Conservation (phyloP, 2,888 invertebrate genomes). For the Pasiphila rectangulata region DNA sequence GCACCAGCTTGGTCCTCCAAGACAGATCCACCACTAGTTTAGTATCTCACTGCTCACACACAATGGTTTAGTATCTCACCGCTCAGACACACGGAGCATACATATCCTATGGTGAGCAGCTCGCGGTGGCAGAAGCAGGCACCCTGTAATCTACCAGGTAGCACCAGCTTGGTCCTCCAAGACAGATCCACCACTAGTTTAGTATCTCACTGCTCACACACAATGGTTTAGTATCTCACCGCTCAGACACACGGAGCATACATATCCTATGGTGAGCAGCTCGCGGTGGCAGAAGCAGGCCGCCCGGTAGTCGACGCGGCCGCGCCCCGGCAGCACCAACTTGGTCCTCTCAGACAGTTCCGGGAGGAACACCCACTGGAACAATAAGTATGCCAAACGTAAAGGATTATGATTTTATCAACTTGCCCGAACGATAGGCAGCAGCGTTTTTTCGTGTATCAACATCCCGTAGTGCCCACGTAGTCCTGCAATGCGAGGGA, state of each 20-base stretch:
- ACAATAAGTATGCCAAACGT: too few species aligned
- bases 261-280: slow-evolving; percentile 96
- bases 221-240: slow-evolving; percentile 82
- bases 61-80: slow-evolving; percentile 82
- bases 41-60: too few species aligned
- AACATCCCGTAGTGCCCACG: too few species aligned
- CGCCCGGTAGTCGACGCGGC: slow-evolving; percentile 96
- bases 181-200: too few species aligned
- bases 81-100: slow-evolving; percentile 98
- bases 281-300: slow-evolving; percentile 99
- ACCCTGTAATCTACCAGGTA: slow-evolving; percentile 98
- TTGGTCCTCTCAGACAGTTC: slow-evolving; percentile 89
- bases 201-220: neutral
- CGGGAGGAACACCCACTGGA: slow-evolving; percentile 95
- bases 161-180: slow-evolving; percentile 88
- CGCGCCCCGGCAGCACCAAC: slow-evolving; percentile 92
- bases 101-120: slow-evolving; percentile 96
- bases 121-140: slow-evolving; percentile 98
- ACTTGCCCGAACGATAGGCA: too few species aligned
- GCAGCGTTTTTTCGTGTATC: too few species aligned
- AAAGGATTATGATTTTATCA: too few species aligned
- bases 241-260: slow-evolving; percentile 98
- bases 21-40: too few species aligned
- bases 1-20: too few species aligned
- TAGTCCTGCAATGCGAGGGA: too few species aligned